Base-by-base conservation (phyloP, 2,888 invertebrate genomes). In the Eilema griseolum region DNA sequence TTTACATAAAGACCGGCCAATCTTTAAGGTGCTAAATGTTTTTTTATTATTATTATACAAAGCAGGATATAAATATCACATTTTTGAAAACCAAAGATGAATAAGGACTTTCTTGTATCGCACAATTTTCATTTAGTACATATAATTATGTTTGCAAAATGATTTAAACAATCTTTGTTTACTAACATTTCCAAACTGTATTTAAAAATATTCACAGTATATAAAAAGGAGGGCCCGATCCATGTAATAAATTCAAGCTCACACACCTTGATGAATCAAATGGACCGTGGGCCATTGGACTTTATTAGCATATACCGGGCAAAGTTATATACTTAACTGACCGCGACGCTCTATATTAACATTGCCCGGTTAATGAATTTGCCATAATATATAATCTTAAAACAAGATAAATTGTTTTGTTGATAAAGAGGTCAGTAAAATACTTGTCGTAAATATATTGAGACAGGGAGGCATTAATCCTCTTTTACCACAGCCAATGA, bases 11-110 rank as follows among this genome's bases (percentile, higher is more conserved):
- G 70, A 72, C 85, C 78, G 76, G 64, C 72, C 28, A 69, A 76
- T 80, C 78, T 80, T 67, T 68, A 72, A 76, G 85, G 86, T 85
- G 86, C 86, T 85, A 82, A 70, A 75, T 73, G 75, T 78, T 12
- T 28, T 78, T 37, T 78, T 78, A 76, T 76, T 52, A 52, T 52
- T 52, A n/a, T 52, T 41, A 20, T 74, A 31, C 79, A 72, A 77
- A 59, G 14, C 72, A 23, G 73, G 20, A 20, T 46, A 46, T 46
- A 52, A n/a, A 70, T 70, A 73, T 64, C 57, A 11, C 56, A 23
- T 65, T 56, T 46, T 60, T 37, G 1, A 63, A 74, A 77, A 72
- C 80, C 80, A 79, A 80, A 82, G 80, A 77, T 67, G 68, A 66
- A 52, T 52, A n/a, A 52, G 8, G n/a, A 52, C 46, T 46, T 46